Conservation (phyloP, 1,140 invertebrate species). For the Choristoneura fumiferana region DNA sequence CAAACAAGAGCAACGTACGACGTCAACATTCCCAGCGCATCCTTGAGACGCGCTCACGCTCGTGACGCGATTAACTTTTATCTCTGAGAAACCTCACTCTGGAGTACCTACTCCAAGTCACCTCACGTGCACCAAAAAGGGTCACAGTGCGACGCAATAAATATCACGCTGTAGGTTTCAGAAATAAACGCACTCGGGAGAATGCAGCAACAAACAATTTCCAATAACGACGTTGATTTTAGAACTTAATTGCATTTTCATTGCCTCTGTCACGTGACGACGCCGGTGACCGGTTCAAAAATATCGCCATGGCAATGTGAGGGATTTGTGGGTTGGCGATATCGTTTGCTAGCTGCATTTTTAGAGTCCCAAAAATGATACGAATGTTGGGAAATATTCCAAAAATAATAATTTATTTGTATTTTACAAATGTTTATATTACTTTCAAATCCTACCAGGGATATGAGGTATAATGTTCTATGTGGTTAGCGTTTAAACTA, state of each 20-base stretch:
- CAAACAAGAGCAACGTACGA: too few species aligned
- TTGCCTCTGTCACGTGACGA: slow-evolving; percentile 7
- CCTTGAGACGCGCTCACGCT: not conserved
- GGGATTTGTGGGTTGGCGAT: too few species aligned
- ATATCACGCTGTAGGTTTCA: not conserved
- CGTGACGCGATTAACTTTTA: not conserved
- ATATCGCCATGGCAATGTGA: not conserved
- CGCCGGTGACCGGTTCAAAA: slow-evolving; percentile 1
- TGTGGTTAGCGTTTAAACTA: too few species aligned
- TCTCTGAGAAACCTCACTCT: not conserved
- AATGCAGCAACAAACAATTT: slow-evolving; percentile 12
- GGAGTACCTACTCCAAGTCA: too few species aligned
- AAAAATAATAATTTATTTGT: too few species aligned
- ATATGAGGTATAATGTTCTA: too few species aligned
- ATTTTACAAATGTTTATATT: too few species aligned
- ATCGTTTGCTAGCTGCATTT: too few species aligned
- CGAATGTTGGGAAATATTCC: too few species aligned
- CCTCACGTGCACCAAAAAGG: slow-evolving; percentile 13
- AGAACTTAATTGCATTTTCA: slow-evolving; percentile 18
- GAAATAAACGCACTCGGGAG: slow-evolving; percentile 12
- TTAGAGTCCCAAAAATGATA: too few species aligned
- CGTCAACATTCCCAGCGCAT: too few species aligned
- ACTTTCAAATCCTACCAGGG: too few species aligned
- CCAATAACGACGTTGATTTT: slow-evolving; percentile 4
- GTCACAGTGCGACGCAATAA: slow-evolving; percentile 7